Percentiles rank a stretch among this genome's conserved stretches.
These are phyloP conservation scores for Cloeon dipterum DNA, from an alignment of 2,888 invertebrate genomes.

Conservation along the genomic window DNA sequence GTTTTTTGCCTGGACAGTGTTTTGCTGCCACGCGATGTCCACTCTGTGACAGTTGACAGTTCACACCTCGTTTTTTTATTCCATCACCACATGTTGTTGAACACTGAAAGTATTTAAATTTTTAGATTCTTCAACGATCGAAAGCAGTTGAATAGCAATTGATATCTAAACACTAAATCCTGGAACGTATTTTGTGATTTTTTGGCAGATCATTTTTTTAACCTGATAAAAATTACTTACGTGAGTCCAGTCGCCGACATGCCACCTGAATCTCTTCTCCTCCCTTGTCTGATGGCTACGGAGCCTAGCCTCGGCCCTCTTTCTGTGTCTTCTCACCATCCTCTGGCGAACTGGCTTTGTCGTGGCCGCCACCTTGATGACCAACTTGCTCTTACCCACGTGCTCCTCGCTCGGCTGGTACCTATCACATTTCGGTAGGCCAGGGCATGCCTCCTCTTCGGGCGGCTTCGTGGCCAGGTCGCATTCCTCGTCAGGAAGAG, in stretches of 20 bases:
- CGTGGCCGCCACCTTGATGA: not conserved
- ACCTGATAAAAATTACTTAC: too few species aligned
- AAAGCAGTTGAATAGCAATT: too few species aligned
- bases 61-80: not conserved
- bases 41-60: not conserved
- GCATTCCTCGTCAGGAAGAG: conserved; percentile 52
- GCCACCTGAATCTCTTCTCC: not conserved
- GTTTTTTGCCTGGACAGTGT: not conserved
- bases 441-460: conserved; percentile 38
- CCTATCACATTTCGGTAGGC: conserved; percentile 21
- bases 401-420: not conserved
- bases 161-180: too few species aligned
- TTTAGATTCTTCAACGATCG: too few species aligned
- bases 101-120: not conserved
- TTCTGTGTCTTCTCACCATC: not conserved
- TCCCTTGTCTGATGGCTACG: not conserved
- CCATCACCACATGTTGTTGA: not conserved
- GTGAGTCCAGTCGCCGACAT: not conserved
- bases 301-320: not conserved
- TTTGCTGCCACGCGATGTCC: not conserved
- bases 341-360: not conserved
- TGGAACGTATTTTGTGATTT: too few species aligned
- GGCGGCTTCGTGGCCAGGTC: conserved; percentile 36
- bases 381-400: not conserved
- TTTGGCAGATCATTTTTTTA: too few species aligned